Evolutionary conservation across 2,113 vertebrate genomes (phyloP), one percentile per base, ranked within the genome.

Genomic region (Tinamus guttatus): DNA sequence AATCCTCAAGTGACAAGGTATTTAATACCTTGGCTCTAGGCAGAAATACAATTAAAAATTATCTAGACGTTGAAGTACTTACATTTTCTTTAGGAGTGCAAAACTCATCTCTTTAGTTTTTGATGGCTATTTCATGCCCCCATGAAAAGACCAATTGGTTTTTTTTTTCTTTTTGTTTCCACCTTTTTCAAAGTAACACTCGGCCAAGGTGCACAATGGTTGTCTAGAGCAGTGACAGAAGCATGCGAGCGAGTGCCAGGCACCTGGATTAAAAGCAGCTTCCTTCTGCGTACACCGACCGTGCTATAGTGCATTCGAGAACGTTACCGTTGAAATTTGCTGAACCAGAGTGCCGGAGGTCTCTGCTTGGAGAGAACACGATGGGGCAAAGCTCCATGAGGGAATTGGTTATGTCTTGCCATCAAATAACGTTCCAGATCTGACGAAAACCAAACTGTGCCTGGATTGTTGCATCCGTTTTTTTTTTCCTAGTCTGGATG

Each of bases 11-110:
- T 90, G 95, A 74, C 49, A 60, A 97, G 98, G 98, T 97, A 98
- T 98, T 97, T 96, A 87, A 98, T 98, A 98, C 98, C 98, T 97
- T 30, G 38, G 89, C 89, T 96, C 96, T 86, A 74, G 94, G 93
- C 89, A 94, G 96, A 92, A 94, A 97, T 89, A 96, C 91, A 87
- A 81, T 93, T 81, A 59, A 94, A 91, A 95, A 83, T 91, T n/a
- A 83, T 78, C 92, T 90, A 96, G 94, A 94, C 94, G 93, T 91
- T 94, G 91, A 97, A 96, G 96, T 96, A 95, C 94, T 96, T 95
- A 89, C 79, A 81, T 49, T 94, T 94, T 70, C 93, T 82, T 96
- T 92, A 93, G 78, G 94, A 97, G 97, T 96, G 96, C 97, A 91
- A 97, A 97, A 96, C 94, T 93, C 92, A 56, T 91, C 93, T 92